These are phyloP conservation scores for Distichodus sexfasciatus DNA, from an alignment of 2,797 vertebrate species.

Conservation along the genomic window DNA sequence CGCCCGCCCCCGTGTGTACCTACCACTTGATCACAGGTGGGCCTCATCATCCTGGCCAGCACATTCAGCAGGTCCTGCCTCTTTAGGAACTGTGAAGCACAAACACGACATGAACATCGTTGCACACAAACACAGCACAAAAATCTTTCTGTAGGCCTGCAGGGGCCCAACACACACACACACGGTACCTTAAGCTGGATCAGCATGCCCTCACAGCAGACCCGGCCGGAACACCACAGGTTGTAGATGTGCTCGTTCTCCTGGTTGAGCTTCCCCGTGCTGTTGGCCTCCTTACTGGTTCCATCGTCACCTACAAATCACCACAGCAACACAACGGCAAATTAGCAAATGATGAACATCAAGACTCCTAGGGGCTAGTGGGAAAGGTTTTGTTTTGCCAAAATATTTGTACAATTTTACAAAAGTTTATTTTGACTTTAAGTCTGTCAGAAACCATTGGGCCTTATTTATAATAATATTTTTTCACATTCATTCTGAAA, in stretches of 20 bases:
- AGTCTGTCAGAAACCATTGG: no score
- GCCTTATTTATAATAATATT: no score
- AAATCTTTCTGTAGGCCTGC: not conserved
- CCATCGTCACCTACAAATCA: conserved; percentile 86
- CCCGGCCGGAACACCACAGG: conserved; percentile 95
- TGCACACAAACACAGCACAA: not conserved
- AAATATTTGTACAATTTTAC: no score
- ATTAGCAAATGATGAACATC: not conserved
- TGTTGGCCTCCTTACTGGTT: conserved; percentile 92
- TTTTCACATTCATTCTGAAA: no score
- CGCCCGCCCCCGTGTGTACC: no score
- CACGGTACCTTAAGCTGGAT: conserved; percentile 90
- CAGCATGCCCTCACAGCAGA: conserved; percentile 98
- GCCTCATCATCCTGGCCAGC: conserved; percentile 97
- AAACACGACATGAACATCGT: not conserved
- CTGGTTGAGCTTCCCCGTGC: conserved; percentile 95
- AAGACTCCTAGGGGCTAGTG: not conserved
- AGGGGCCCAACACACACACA: no score
- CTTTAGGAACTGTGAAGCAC: conserved; percentile 87
- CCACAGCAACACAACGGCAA: not conserved
- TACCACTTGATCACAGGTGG: conserved; percentile 95
- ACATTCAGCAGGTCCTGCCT: conserved; percentile 97
- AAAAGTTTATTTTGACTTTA: no score
- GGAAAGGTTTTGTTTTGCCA: no score
- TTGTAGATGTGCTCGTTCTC: conserved; percentile 99